Evolutionary conservation across 2,113 vertebrate genomes (phyloP), one percentile per base, ranked within the genome.

Genomic region (Seriola aureovittata): DNA sequence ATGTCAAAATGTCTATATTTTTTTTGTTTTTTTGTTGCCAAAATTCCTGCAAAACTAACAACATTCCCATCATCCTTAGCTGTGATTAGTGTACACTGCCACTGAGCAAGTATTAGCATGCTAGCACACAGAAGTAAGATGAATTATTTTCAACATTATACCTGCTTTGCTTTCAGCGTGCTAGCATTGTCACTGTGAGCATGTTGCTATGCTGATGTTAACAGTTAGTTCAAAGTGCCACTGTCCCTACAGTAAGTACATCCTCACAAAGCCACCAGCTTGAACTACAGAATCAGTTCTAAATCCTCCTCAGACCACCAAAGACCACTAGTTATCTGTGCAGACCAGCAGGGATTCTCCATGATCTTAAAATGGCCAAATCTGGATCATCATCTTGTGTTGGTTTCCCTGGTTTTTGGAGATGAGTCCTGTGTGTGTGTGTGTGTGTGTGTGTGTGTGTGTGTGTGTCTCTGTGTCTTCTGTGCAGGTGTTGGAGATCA

Each of bases 401-500:
- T 34, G 46, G 1, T 82, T 21, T 82, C 66, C 8, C 21, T 38
- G 70, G 36, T 52, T 72, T 72, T 25, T 66, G 60, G 5, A 17
- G 77, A 58, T 44, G 50, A 60, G n/a, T n/a, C 29, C 11, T 76
- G 12, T 62, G 65, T 57, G 57, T 38, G 65, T 76, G 57, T 38
- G 65, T 82, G 4, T 76, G 12, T 62, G 65, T 57, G 57, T 38
- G 65, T 82, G 4, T 82, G 4, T 78, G 38, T 8, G 38, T 63
- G 66, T 57, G 58, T 38, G 69, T 82, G 5, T 78, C 23, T 85
- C 59, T 75, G 79, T 75, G 78, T 80, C 68, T 72, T 80, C 59
- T 79, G 11, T 78, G 86, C 89, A 93, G 88, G 85, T 90, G 89
- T 89, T 81, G 78, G 44, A 77, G 81, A 88, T 91, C 87, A 91